Conservation (phyloP, 1,140 invertebrate genomes). For the Grapholita molesta region DNA sequence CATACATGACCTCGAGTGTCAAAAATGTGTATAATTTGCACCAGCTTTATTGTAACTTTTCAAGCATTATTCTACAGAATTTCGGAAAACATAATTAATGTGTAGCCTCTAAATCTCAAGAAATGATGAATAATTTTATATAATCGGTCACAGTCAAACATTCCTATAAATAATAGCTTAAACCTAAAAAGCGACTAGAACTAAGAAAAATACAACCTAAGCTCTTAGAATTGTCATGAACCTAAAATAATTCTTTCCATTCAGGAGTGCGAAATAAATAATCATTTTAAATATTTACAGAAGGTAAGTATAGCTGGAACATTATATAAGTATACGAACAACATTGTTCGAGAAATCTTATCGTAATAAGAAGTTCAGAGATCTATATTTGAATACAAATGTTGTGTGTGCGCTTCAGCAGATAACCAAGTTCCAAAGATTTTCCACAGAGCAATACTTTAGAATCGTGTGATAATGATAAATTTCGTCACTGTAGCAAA, state of each 20-base stretch:
- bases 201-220: slow-evolving; percentile 59
- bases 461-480: not conserved
- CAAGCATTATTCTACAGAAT: not conserved
- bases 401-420: not conserved
- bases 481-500: too few relatives aligned
- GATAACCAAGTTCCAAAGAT: not conserved
- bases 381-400: slow-evolving; percentile 16
- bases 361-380: not conserved
- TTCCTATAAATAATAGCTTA: slow-evolving; percentile 38
- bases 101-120: slow-evolving; percentile 6
- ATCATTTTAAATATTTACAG: slow-evolving; percentile 34
- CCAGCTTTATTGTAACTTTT: slow-evolving; percentile 2
- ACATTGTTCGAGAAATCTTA: not conserved
- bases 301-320: slow-evolving; percentile 25
- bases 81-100: not conserved
- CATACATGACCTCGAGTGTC: not conserved
- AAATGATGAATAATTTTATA: slow-evolving; percentile 13
- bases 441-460: not conserved
- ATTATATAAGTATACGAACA: not conserved
- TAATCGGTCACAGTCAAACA: slow-evolving; percentile 31
- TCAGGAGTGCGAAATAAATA: slow-evolving; percentile 28
- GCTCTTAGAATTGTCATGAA: slow-evolving; percentile 56
- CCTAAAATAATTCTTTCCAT: slow-evolving; percentile 41
- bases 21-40: slow-evolving; percentile 10
- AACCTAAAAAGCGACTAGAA: slow-evolving; percentile 62